phyloP scores from a whole-genome alignment of 2,113 vertebrate species.

The Taurulus bubalis region DNA sequence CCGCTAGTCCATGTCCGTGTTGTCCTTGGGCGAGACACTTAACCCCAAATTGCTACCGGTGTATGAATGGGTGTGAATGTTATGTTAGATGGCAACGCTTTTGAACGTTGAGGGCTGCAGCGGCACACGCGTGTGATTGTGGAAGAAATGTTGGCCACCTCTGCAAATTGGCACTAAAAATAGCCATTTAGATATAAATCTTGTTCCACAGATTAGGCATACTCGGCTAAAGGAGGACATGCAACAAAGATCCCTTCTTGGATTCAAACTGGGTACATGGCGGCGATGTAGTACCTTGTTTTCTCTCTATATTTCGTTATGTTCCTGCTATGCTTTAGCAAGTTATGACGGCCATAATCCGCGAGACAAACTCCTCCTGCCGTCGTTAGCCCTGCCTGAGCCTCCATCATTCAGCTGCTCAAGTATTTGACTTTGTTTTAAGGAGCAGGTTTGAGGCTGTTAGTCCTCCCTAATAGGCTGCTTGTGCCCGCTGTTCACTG shows the following conservation, averaged over 20 bases:
- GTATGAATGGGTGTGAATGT: no score
- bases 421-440: slow-evolving; percentile 36
- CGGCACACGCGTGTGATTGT: no score
- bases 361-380: neutral
- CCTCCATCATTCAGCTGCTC: slow-evolving; percentile 10
- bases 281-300: neutral
- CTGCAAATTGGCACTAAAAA: neutral
- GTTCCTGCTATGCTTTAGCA: neutral
- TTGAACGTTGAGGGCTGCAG: no score
- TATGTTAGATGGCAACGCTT: no score
- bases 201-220: neutral
- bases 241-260: neutral
- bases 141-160: no score
- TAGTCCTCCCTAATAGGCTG: slow-evolving; percentile 26
- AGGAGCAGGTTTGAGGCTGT: slow-evolving; percentile 16
- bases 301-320: neutral
- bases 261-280: neutral
- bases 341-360: neutral
- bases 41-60: no score
- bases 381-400: neutral
- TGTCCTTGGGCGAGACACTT: no score
- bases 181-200: neutral
- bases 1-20: no score
- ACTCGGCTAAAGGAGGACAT: neutral
- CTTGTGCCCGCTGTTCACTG: slow-evolving; percentile 22